A percentile compares a stretch with the other conserved stretches of the same genome.
These are phyloP conservation scores for Anguilla megastoma DNA, from an alignment of 2,797 vertebrate species.

Conservation along the genomic window DNA sequence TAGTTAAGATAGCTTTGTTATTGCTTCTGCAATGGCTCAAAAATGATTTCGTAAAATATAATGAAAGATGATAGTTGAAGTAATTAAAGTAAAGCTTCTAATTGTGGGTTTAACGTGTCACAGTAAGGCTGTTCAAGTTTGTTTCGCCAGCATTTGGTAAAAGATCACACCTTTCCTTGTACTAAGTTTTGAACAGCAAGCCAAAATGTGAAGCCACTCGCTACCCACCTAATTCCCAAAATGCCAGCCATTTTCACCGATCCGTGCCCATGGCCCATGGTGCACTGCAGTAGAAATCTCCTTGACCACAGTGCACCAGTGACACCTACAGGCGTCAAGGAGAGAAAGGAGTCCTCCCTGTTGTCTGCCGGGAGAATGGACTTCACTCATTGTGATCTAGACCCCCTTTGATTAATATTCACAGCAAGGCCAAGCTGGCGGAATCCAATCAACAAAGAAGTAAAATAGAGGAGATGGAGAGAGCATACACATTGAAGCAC, in stretches of 20 bases:
- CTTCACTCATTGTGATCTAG: constrained; percentile 45
- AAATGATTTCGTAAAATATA: neutral
- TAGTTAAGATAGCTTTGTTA: neutral
- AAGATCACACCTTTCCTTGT: neutral
- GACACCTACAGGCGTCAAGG: constrained; percentile 70
- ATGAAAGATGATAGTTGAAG: neutral
- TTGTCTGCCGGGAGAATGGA: constrained; percentile 33
- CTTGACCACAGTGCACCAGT: constrained; percentile 69
- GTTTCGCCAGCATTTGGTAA: neutral
- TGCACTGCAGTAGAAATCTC: constrained; percentile 59
- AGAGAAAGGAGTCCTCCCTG: constrained; percentile 6
- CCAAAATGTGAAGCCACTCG: neutral
- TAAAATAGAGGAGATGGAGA: constrained; percentile 30
- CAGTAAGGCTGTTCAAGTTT: constrained; percentile 1
- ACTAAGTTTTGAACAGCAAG: neutral
- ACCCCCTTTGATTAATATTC: constrained; percentile 58
- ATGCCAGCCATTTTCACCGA: constrained; percentile 57
- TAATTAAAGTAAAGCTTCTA: neutral
- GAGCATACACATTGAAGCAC: constrained; percentile 34
- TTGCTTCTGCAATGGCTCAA: neutral
- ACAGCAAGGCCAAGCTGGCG: constrained; percentile 48
- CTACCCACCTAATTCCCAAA: neutral
- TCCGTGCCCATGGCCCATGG: constrained; percentile 59
- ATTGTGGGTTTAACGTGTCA: neutral
- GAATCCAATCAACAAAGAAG: constrained; percentile 55